Percentiles rank a stretch among this genome's conserved stretches.
phyloP scores from a whole-genome alignment of 2,888 invertebrate genomes.

The Drosophila merina region DNA sequence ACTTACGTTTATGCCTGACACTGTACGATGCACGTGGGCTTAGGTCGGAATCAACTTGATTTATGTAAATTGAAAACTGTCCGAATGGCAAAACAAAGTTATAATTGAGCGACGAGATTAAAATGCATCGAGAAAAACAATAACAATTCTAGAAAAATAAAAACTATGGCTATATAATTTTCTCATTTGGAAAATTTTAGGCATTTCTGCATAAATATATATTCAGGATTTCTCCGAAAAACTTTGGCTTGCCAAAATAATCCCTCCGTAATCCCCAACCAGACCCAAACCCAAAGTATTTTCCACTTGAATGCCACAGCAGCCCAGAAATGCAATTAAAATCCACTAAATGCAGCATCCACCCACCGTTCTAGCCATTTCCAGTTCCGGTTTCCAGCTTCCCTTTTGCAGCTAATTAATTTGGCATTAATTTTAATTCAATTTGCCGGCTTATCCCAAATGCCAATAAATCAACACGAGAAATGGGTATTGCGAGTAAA shows the following conservation, averaged over 20 bases:
- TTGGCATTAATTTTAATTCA: conserved; percentile 66
- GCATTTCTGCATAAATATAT: not conserved
- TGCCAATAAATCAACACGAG: conserved; percentile 40
- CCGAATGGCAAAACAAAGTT: conserved; percentile 29
- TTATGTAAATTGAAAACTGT: conserved; percentile 69
- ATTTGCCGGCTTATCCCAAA: conserved; percentile 44
- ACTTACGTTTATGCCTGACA: not conserved
- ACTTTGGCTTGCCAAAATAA: conserved; percentile 5
- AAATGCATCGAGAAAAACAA: conserved; percentile 21
- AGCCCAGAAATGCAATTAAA: conserved; percentile 58
- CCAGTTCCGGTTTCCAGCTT: not conserved
- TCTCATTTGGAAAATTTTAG: not conserved
- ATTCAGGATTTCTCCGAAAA: not conserved
- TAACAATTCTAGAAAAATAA: not conserved
- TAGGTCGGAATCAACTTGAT: conserved; percentile 43
- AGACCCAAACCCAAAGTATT: conserved; percentile 26
- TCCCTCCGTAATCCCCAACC: conserved; percentile 27
- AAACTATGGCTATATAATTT: conserved; percentile 11
- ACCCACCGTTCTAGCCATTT: too few species aligned
- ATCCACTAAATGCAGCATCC: conserved; percentile 39
- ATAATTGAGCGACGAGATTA: conserved; percentile 37
- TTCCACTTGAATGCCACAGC: conserved; percentile 55
- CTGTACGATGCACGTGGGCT: conserved; percentile 33
- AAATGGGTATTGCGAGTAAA: conserved; percentile 3
- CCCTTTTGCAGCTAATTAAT: conserved; percentile 58